Percentiles rank a stretch among this genome's conserved stretches.
phyloP scores from a whole-genome alignment of 2,113 vertebrate genomes.

The Phyllopteryx taeniolatus region DNA sequence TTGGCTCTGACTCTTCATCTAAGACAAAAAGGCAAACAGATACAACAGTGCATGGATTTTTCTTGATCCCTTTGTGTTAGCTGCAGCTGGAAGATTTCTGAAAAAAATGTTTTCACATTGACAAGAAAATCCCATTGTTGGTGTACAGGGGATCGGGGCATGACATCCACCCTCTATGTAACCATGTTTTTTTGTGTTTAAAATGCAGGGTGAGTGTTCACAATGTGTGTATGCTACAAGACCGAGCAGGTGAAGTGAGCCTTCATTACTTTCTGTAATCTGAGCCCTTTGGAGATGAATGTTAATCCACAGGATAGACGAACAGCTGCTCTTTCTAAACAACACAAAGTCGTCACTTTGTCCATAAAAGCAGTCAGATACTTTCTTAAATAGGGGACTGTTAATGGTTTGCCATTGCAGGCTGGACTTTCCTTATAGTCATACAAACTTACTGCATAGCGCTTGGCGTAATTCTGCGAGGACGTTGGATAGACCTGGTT shows the following conservation, averaged over 20 bases:
- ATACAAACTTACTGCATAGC: not conserved
- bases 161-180: conserved; percentile 5
- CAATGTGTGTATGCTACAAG: conserved; percentile 32
- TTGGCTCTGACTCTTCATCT: conserved; percentile 13
- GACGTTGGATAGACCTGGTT: too few relatives aligned
- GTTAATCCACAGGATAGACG: conserved; percentile 22
- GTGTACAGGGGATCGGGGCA: conserved; percentile 1
- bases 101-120: conserved; percentile 17
- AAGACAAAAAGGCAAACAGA: not conserved
- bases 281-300: conserved; percentile 18
- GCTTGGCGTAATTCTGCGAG: too few relatives aligned
- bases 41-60: conserved; percentile 1
- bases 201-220: conserved; percentile 12
- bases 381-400: not conserved
- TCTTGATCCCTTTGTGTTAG: conserved; percentile 5
- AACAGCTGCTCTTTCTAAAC: conserved; percentile 35
- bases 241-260: conserved; percentile 35
- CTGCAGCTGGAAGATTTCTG: conserved; percentile 20
- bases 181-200: conserved; percentile 21
- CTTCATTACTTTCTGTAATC: conserved; percentile 20
- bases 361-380: not conserved
- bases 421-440: not conserved
- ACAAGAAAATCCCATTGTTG: conserved; percentile 12
- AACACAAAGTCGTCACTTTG: conserved; percentile 11
- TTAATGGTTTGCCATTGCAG: not conserved